phyloP scores from a whole-genome alignment of 2,888 invertebrate genomes.

The Nasonovia ribisnigri region DNA sequence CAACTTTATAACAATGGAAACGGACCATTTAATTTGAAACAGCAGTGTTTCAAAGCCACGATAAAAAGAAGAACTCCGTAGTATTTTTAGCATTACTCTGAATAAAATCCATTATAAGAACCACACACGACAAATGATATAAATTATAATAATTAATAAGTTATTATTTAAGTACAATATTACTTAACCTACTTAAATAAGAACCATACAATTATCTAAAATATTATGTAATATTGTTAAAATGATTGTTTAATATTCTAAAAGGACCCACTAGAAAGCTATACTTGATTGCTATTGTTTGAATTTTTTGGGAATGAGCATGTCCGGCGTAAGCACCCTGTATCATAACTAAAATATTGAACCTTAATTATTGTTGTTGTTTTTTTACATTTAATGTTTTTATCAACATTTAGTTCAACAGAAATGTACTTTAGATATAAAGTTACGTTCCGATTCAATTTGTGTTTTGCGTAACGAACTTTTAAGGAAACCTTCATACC shows the following conservation, averaged over 20 bases:
- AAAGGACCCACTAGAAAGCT: rapidly evolving
- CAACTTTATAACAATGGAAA: slow-evolving; percentile 40
- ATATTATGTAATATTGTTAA: neutral
- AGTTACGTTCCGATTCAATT: neutral
- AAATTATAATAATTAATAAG: neutral
- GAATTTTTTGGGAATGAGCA: no score
- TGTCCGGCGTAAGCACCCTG: no score
- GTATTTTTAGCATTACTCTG: neutral
- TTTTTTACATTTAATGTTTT: neutral
- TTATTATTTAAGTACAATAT: neutral
- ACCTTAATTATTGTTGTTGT: neutral
- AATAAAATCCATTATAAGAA: neutral
- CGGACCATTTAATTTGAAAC: slow-evolving; percentile 41
- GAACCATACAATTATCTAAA: neutral
- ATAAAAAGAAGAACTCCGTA: neutral
- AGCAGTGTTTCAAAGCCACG: neutral
- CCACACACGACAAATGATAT: neutral
- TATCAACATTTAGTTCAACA: neutral
- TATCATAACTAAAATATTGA: neutral
- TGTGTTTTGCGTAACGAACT: neutral
- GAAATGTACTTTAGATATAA: neutral
- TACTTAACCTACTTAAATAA: neutral
- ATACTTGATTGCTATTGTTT: neutral
- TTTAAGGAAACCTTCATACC: neutral
- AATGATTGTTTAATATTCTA: neutral